These are phyloP conservation scores for Pampus argenteus DNA, from an alignment of 2,797 vertebrate genomes.

Conservation along the genomic window DNA sequence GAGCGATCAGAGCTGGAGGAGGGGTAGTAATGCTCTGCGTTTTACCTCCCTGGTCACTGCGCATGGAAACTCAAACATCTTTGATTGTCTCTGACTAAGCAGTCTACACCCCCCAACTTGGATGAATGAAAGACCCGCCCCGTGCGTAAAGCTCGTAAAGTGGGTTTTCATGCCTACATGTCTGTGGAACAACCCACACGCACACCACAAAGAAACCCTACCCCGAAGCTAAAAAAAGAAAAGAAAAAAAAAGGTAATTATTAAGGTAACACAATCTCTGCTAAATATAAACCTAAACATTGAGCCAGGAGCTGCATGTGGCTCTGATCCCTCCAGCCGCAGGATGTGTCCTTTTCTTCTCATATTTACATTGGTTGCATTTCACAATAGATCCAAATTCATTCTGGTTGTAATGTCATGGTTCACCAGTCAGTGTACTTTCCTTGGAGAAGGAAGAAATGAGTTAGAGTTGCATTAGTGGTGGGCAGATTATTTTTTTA, in stretches of 20 bases:
- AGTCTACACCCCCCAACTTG: conserved; percentile 70
- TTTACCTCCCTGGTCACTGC: conserved; percentile 82
- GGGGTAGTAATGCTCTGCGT: conserved; percentile 69
- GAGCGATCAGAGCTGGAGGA: conserved; percentile 59
- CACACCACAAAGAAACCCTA: conserved; percentile 52
- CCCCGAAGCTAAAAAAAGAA: conserved; percentile 18
- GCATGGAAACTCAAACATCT: conserved; percentile 84
- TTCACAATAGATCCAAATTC: conserved; percentile 3
- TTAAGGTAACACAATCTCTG: conserved; percentile 8
- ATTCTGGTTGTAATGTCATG: neutral
- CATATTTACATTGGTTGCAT: neutral
- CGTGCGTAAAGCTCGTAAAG: conserved; percentile 67
- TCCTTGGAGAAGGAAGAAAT: neutral
- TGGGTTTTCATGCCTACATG: conserved; percentile 35
- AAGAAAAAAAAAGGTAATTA: neutral
- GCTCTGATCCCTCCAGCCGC: neutral
- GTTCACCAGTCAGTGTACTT: neutral
- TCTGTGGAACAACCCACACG: conserved; percentile 42
- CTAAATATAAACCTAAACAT: neutral
- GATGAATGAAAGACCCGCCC: conserved; percentile 79
- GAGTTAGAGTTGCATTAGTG: too few species aligned
- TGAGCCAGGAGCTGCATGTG: neutral
- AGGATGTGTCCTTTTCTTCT: neutral
- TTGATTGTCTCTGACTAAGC: conserved; percentile 74
- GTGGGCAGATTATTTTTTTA: too few species aligned